Conservation (phyloP, 2,888 invertebrate genomes). For the Drosophila testacea region DNA sequence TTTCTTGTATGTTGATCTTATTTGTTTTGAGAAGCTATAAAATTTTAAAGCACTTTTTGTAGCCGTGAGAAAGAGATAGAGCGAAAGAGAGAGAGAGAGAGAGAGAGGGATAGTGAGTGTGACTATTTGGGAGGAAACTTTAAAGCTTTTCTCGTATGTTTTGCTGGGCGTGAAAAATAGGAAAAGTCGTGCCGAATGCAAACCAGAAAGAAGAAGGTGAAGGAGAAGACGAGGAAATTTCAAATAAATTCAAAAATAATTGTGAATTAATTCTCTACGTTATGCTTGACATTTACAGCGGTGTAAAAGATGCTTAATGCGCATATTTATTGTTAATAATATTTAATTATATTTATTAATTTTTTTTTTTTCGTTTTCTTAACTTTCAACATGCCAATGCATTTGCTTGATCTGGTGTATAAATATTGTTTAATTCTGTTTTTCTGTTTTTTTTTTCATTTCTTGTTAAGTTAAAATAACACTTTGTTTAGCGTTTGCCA, state of each 20-base stretch:
- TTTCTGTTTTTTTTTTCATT: slow-evolving; percentile 20
- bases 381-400: slow-evolving; percentile 56
- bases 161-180: slow-evolving; percentile 14
- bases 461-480: slow-evolving; percentile 67
- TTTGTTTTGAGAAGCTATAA: slow-evolving; percentile 34
- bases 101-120: background rate
- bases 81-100: slow-evolving; percentile 2
- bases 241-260: background rate
- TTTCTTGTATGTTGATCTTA: slow-evolving; percentile 14
- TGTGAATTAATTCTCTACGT: slow-evolving; percentile 38
- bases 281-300: slow-evolving; percentile 71
- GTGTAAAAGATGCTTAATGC: slow-evolving; percentile 54
- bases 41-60: slow-evolving; percentile 41
- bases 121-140: slow-evolving; percentile 9
- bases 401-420: slow-evolving; percentile 41
- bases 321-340: slow-evolving; percentile 43
- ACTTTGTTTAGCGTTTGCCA: slow-evolving; percentile 56
- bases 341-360: slow-evolving; percentile 23
- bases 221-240: background rate
- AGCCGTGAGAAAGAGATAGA: slow-evolving; percentile 14
- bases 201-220: background rate
- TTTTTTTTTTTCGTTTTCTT: slow-evolving; percentile 5
- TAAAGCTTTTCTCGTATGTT: slow-evolving; percentile 30
- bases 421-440: slow-evolving; percentile 39
- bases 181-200: slow-evolving; percentile 12